phyloP scores from a whole-genome alignment of 2,113 vertebrate genomes.

The Pluvianellus socialis region DNA sequence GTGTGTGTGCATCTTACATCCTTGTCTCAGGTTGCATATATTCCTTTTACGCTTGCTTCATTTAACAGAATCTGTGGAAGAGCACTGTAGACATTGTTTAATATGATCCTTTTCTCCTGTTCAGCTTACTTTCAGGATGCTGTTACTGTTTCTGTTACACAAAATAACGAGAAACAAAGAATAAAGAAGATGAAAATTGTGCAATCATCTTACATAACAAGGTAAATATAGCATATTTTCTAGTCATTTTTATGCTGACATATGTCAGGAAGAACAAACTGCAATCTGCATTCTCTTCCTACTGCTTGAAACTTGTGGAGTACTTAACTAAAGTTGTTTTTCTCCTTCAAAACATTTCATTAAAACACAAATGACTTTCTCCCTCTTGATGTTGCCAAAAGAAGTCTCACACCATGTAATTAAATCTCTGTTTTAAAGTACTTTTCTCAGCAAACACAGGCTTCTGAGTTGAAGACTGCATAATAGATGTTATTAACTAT shows the following conservation, averaged over 20 bases:
- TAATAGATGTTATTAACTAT: constrained; percentile 72
- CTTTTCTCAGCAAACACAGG: constrained; percentile 64
- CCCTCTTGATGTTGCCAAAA: constrained; percentile 59
- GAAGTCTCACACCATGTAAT: constrained; percentile 60
- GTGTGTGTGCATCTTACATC: neutral
- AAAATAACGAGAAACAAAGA: neutral
- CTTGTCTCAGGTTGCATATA: neutral
- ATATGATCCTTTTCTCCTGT: neutral
- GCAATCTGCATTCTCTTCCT: constrained; percentile 6
- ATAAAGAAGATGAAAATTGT: neutral
- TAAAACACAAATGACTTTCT: constrained; percentile 64
- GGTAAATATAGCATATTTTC: neutral
- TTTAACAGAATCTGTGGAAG: neutral
- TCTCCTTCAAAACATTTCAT: constrained; percentile 70
- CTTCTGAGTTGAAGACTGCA: constrained; percentile 65
- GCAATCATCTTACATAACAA: neutral
- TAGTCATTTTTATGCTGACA: constrained; percentile 6
- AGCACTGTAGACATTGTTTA: neutral
- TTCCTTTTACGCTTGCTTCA: neutral
- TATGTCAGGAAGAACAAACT: constrained; percentile 23
- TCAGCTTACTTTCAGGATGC: neutral
- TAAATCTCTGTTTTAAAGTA: constrained; percentile 71
- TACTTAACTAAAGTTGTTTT: constrained; percentile 64
- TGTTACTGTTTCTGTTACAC: neutral
- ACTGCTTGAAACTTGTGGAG: constrained; percentile 37